These are phyloP conservation scores for Xestia c-nigrum DNA, from an alignment of 2,888 invertebrate species.

Conservation along the genomic window DNA sequence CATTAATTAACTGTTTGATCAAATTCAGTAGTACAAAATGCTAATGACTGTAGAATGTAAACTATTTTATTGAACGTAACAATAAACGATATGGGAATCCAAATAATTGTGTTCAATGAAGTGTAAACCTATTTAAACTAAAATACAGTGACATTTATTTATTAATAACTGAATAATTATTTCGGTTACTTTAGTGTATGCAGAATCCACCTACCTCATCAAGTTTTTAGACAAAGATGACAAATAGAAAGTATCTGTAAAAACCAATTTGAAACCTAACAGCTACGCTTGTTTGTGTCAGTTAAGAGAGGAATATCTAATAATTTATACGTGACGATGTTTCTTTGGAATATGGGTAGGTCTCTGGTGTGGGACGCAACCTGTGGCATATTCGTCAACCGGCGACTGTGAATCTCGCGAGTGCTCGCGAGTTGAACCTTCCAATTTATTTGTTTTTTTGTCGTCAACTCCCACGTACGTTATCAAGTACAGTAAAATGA, in stretches of 20 bases:
- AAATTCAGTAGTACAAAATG: slow-evolving; percentile 8
- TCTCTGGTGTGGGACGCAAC: neutral
- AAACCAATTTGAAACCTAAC: neutral
- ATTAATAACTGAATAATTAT: neutral
- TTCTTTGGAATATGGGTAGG: neutral
- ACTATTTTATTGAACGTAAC: slow-evolving; percentile 18
- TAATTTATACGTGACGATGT: neutral
- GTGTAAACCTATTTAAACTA: neutral
- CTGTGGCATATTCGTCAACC: neutral
- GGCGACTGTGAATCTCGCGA: no score
- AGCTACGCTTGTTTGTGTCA: no score
- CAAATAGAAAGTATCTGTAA: neutral
- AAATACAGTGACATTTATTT: neutral
- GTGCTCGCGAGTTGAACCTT: no score
- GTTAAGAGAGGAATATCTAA: neutral
- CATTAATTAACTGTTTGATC: slow-evolving; percentile 33
- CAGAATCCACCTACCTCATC: neutral
- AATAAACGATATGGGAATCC: slow-evolving; percentile 1
- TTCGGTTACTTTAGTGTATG: neutral
- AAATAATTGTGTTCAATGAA: slow-evolving; percentile 3
- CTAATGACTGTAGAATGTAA: slow-evolving; percentile 11
- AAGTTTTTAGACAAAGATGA: no score
- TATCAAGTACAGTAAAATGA: no score
- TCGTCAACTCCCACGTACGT: no score
- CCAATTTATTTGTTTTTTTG: no score